These are phyloP conservation scores for Neria commutata DNA, from an alignment of 2,888 invertebrate species.

Conservation along the genomic window DNA sequence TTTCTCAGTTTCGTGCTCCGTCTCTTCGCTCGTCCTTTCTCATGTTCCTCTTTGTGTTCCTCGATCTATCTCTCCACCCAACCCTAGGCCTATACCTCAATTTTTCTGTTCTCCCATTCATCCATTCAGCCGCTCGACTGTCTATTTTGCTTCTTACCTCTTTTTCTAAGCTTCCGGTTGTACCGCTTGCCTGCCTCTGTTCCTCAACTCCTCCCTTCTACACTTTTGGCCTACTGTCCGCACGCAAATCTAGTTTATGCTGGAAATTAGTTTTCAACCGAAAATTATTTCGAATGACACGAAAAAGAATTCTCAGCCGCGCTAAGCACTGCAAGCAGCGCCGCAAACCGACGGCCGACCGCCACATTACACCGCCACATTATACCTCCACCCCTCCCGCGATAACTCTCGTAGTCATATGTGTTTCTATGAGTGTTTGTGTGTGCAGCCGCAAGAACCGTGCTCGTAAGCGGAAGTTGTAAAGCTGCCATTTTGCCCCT, in stretches of 20 bases:
- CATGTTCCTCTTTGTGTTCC: too few species aligned
- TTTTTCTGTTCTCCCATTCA: too few species aligned
- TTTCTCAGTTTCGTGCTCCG: too few species aligned
- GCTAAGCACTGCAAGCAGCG: not conserved
- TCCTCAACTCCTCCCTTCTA: too few species aligned
- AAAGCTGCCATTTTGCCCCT: conserved; percentile 52
- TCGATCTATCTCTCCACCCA: too few species aligned
- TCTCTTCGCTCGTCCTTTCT: too few species aligned
- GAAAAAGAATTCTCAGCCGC: conserved; percentile 39
- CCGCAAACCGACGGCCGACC: not conserved
- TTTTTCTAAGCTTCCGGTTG: too few species aligned
- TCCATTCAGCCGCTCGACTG: too few species aligned
- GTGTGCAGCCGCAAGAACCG: conserved; percentile 21
- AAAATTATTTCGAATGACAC: conserved; percentile 54
- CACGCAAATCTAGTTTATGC: conserved; percentile 45
- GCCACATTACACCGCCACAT: not conserved
- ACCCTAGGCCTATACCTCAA: too few species aligned
- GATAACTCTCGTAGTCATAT: too few species aligned
- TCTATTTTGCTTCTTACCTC: too few species aligned
- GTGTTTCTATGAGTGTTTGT: conserved; percentile 8
- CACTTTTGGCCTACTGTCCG: conserved; percentile 1
- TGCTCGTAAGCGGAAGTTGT: conserved; percentile 48
- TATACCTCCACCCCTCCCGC: not conserved
- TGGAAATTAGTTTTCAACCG: conserved; percentile 54
- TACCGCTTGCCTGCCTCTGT: too few species aligned